A percentile compares a stretch with the other conserved stretches of the same genome.
Conservation (phyloP, 2,888 invertebrate genomes). For the Cryptus viduatorius region DNA sequence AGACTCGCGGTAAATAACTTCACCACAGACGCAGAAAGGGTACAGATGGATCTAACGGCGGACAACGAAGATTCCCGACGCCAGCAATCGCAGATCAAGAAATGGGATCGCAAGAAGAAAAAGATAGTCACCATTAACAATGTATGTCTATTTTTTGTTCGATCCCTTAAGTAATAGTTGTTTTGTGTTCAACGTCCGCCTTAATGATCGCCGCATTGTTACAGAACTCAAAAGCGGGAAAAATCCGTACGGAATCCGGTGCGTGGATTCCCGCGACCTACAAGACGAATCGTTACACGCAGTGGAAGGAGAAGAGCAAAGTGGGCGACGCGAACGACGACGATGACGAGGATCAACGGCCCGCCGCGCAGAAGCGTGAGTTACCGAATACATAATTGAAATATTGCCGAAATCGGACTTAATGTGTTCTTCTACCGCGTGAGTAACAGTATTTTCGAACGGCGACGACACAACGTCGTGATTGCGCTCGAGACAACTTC, state of each 20-base stretch:
- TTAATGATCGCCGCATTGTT: conserved; percentile 62
- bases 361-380: conserved; percentile 77
- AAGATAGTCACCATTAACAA: conserved; percentile 93
- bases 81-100: conserved; percentile 88
- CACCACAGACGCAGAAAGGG: conserved; percentile 91
- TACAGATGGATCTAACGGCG: conserved; percentile 93
- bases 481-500: conserved; percentile 72
- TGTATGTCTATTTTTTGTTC: conserved; percentile 83
- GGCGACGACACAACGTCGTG: conserved; percentile 49
- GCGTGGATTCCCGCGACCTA: conserved; percentile 97
- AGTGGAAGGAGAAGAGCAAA: conserved; percentile 94
- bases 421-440: background rate
- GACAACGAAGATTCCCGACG: conserved; percentile 91
- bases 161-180: conserved; percentile 19
- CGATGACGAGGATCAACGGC: conserved; percentile 85
- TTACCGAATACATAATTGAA: conserved; percentile 19
- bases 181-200: conserved; percentile 15
- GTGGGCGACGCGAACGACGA: conserved; percentile 84
- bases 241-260: conserved; percentile 98
- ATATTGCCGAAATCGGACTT: background rate
- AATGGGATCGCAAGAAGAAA: conserved; percentile 98
- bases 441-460: background rate
- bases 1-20: conserved; percentile 93
- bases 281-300: conserved; percentile 95
- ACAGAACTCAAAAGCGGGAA: conserved; percentile 88